phyloP scores from a whole-genome alignment of 1,140 invertebrate species.

The Dolichoris vasculosae region DNA sequence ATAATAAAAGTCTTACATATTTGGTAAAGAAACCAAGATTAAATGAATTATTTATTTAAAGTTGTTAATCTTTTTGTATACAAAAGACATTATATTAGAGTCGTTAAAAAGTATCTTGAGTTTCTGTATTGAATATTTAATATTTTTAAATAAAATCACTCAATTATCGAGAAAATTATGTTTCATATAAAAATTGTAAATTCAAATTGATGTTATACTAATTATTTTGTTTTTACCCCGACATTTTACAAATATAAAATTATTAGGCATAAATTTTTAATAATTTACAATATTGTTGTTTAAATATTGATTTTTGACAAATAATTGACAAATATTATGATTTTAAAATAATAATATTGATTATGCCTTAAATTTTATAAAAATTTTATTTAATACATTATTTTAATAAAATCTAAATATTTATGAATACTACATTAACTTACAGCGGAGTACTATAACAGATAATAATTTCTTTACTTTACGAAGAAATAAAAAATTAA shows the following conservation, averaged over 20 bases:
- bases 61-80: neutral
- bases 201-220: neutral
- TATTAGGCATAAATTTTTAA: neutral
- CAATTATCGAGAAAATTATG: too few relatives aligned
- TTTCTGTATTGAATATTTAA: neutral
- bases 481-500: constrained; percentile 70
- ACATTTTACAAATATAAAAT: neutral
- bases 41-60: neutral
- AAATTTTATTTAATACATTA: neutral
- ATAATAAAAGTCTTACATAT: too few relatives aligned
- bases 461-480: constrained; percentile 71
- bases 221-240: neutral
- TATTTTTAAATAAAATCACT: too few relatives aligned
- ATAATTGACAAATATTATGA: too few relatives aligned
- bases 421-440: constrained; percentile 53
- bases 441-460: constrained; percentile 69
- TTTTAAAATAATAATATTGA: neutral
- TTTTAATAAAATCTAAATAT: constrained; percentile 20
- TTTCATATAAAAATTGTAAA: neutral
- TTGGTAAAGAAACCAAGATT: neutral
- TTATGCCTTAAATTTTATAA: neutral
- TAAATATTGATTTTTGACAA: neutral
- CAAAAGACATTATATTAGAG: neutral
- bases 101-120: neutral
- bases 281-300: too few relatives aligned